Evolutionary conservation across 1,140 invertebrate genomes (phyloP).

Genomic region (Mycetomoellerius zeteki): DNA sequence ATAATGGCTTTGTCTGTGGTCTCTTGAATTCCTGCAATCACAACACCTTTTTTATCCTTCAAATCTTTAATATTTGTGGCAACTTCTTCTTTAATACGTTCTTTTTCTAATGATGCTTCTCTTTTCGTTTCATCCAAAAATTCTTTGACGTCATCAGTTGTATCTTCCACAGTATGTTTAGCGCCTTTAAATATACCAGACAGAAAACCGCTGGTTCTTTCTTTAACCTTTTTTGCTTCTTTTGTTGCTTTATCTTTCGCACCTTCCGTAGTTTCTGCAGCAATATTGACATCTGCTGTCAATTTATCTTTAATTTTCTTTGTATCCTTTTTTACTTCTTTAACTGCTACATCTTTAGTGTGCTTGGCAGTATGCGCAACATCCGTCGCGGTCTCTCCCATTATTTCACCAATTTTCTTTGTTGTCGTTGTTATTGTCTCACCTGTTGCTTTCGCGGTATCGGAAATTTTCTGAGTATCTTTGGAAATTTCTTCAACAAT

Average conservation of each 20-base stretch:
- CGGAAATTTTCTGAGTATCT: constrained; percentile 19
- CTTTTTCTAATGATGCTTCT: constrained; percentile 72
- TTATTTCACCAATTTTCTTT: neutral
- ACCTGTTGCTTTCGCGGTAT: neutral
- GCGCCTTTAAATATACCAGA: constrained; percentile 71
- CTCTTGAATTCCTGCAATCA: constrained; percentile 10
- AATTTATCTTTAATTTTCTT: constrained; percentile 56
- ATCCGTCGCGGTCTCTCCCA: neutral
- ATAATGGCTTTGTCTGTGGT: neutral
- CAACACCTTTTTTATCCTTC: constrained; percentile 9
- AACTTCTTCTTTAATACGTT: constrained; percentile 49
- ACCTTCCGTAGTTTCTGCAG: constrained; percentile 8
- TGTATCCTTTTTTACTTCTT: constrained; percentile 56
- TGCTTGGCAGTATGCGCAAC: constrained; percentile 1
- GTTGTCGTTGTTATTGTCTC: neutral
- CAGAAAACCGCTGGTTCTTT: constrained; percentile 55
- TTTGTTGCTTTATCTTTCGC: constrained; percentile 54
- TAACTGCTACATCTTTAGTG: neutral
- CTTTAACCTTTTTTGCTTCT: constrained; percentile 41
- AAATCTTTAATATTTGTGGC: neutral
- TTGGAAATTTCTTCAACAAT: constrained; percentile 42
- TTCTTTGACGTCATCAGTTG: constrained; percentile 67
- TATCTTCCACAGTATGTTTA: constrained; percentile 55
- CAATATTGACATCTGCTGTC: constrained; percentile 3
- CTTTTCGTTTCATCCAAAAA: constrained; percentile 77